A percentile compares a stretch with the other conserved stretches of the same genome.
These are phyloP conservation scores for Neuroterus valhalla DNA, from an alignment of 1,140 invertebrate species.

Conservation along the genomic window DNA sequence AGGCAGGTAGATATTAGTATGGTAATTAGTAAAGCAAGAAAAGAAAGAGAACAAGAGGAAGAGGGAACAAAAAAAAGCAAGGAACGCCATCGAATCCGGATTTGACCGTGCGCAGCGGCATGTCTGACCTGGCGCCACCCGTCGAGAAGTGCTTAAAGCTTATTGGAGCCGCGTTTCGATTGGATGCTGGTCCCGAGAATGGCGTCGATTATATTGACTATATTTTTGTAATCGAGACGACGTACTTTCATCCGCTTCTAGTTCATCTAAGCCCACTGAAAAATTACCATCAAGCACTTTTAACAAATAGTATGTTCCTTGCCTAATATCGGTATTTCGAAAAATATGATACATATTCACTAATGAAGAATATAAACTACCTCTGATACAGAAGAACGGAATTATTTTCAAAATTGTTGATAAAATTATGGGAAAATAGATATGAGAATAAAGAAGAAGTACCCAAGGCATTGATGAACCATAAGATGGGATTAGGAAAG, in stretches of 20 bases:
- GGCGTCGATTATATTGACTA: conserved; percentile 22
- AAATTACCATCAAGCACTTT: too few relatives aligned
- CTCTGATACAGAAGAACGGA: too few relatives aligned
- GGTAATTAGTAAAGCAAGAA: conserved; percentile 13
- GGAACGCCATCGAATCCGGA: conserved; percentile 18
- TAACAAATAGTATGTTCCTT: too few relatives aligned
- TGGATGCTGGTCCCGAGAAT: conserved; percentile 9
- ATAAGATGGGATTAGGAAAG: conserved; percentile 20
- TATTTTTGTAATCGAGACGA: neutral
- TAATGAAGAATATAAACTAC: too few relatives aligned
- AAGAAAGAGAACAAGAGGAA: neutral
- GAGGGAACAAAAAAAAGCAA: neutral
- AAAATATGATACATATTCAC: too few relatives aligned
- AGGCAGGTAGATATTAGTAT: conserved; percentile 10
- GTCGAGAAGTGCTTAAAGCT: conserved; percentile 17
- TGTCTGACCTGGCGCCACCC: conserved; percentile 30
- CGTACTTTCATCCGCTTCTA: too few relatives aligned
- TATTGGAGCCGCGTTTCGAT: conserved; percentile 22
- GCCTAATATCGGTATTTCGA: too few relatives aligned
- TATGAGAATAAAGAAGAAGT: conserved; percentile 3
- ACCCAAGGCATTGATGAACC: neutral
- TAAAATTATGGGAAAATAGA: neutral
- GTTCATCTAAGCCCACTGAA: too few relatives aligned
- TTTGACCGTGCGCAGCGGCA: conserved; percentile 27
- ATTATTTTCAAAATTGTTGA: too few relatives aligned